Percentiles rank a stretch among this genome's conserved stretches.
Conservation (phyloP, 2,797 vertebrate genomes). For the Chaenodraco wilsoni region DNA sequence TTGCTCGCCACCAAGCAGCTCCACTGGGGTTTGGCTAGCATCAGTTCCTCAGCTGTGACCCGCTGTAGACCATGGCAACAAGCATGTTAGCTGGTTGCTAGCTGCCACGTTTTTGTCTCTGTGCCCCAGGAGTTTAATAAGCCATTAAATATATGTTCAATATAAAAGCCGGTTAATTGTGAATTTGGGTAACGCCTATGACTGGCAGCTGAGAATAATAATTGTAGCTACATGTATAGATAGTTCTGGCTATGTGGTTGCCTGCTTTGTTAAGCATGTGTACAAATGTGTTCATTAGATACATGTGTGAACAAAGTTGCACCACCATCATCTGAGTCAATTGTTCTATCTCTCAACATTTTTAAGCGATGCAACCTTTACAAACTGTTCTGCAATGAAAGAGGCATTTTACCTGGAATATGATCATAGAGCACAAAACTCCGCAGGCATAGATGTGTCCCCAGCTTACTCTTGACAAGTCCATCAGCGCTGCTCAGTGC, state of each 20-base stretch:
- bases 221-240: not conserved
- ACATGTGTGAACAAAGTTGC: not conserved
- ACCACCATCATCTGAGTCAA: not conserved
- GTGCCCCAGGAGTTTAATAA: slow-evolving; percentile 40
- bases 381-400: not conserved
- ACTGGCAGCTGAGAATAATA: slow-evolving; percentile 27
- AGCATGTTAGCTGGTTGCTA: slow-evolving; percentile 44
- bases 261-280: not conserved
- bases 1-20: slow-evolving; percentile 36
- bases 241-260: slow-evolving; percentile 8
- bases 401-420: slow-evolving; percentile 10
- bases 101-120: slow-evolving; percentile 49
- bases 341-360: not conserved
- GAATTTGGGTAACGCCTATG: slow-evolving; percentile 39
- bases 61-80: slow-evolving; percentile 43
- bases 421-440: slow-evolving; percentile 29
- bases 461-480: slow-evolving; percentile 53
- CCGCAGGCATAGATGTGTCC: slow-evolving; percentile 35
- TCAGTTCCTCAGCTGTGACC: slow-evolving; percentile 46
- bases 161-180: slow-evolving; percentile 44
- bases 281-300: not conserved
- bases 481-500: slow-evolving; percentile 39
- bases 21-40: slow-evolving; percentile 41
- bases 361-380: not conserved
- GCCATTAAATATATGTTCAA: slow-evolving; percentile 70